phyloP scores from a whole-genome alignment of 2,888 invertebrate genomes.

The Arrhopalites spinosus region DNA sequence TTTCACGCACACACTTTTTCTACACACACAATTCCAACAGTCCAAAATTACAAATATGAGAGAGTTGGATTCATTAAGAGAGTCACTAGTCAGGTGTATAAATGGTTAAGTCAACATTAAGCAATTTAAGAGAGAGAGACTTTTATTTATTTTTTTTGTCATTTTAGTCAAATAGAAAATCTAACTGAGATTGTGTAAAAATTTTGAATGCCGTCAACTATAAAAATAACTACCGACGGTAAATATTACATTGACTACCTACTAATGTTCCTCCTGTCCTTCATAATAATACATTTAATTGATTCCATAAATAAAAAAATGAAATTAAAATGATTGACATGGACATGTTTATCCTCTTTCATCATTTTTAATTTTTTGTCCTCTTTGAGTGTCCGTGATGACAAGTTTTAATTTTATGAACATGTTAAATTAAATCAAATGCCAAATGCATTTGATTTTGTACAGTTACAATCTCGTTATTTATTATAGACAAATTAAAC shows the following conservation, averaged over 20 bases:
- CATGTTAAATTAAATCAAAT: too few species aligned
- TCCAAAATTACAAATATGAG: not conserved
- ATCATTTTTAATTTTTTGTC: too few species aligned
- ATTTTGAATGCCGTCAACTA: not conserved
- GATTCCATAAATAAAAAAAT: too few species aligned
- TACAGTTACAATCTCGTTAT: too few species aligned
- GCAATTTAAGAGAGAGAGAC: not conserved
- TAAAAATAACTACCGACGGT: not conserved
- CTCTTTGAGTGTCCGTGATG: too few species aligned
- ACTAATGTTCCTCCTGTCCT: too few species aligned
- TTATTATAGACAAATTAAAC: too few species aligned
- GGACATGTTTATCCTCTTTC: too few species aligned
- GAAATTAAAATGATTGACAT: too few species aligned
- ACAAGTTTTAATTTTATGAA: too few species aligned
- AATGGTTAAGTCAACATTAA: constrained; percentile 15
- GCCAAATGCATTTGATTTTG: too few species aligned
- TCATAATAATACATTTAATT: constrained; percentile 5
- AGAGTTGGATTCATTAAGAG: constrained; percentile 18
- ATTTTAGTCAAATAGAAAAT: not conserved
- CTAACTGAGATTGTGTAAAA: constrained; percentile 7
- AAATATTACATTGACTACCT: not conserved
- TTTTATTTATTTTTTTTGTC: not conserved
- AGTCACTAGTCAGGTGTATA: constrained; percentile 19
- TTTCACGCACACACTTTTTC: too few species aligned
- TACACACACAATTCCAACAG: not conserved